Evolutionary conservation across 2,113 vertebrate species (phyloP).

Genomic region (Coptodon rendalli): DNA sequence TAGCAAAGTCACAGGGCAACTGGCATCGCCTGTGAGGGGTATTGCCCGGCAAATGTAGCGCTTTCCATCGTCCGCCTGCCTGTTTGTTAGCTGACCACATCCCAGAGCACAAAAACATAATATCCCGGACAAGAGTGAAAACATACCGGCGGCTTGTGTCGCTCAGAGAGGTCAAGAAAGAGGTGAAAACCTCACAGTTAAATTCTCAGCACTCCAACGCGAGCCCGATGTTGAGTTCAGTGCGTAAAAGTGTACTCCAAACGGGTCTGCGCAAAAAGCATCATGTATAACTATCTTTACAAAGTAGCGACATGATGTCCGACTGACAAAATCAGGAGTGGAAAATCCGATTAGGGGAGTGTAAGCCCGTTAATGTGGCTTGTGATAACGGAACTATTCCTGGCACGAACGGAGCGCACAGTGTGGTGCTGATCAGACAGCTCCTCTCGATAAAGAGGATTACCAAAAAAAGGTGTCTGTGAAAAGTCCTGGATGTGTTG

Average conservation of each 20-base stretch:
- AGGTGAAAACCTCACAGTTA: background rate
- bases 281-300: background rate
- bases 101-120: slow-evolving; percentile 62
- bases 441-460: slow-evolving; percentile 55
- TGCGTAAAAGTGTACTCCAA: slow-evolving; percentile 31
- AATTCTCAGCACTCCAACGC: background rate
- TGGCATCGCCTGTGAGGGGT: slow-evolving; percentile 72
- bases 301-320: background rate
- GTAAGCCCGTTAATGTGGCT: slow-evolving; percentile 39
- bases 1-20: slow-evolving; percentile 78
- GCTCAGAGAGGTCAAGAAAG: background rate
- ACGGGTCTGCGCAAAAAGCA: background rate
- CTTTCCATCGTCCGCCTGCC: slow-evolving; percentile 73
- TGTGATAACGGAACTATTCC: slow-evolving; percentile 40
- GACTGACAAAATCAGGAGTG: background rate
- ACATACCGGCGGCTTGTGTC: slow-evolving; percentile 49
- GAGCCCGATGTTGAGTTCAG: background rate
- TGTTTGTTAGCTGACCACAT: slow-evolving; percentile 25
- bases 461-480: slow-evolving; percentile 46
- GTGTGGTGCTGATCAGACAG: slow-evolving; percentile 51
- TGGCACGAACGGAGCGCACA: slow-evolving; percentile 12
- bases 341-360: slow-evolving; percentile 19
- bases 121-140: slow-evolving; percentile 57
- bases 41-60: slow-evolving; percentile 89
- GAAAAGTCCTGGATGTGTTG: slow-evolving; percentile 47